Evolutionary conservation across 2,113 vertebrate genomes (phyloP).

Genomic region (Calidris pugnax): DNA sequence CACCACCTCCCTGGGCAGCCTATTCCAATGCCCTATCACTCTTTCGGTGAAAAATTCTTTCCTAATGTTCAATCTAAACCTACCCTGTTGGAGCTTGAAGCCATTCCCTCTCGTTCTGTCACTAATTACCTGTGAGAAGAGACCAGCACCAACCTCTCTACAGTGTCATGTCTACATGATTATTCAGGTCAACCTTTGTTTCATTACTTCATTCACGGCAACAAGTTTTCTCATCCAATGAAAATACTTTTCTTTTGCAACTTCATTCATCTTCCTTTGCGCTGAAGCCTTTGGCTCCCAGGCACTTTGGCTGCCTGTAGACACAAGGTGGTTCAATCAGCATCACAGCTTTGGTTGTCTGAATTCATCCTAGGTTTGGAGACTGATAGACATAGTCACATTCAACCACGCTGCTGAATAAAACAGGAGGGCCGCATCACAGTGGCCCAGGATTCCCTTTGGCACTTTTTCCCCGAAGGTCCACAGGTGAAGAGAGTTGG

Average conservation of each 20-base stretch:
- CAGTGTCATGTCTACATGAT: too few species aligned
- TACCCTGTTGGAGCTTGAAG: too few species aligned
- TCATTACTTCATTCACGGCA: neutral
- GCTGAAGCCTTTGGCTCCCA: neutral
- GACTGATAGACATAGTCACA: neutral
- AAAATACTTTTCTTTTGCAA: neutral
- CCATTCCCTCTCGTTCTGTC: too few species aligned
- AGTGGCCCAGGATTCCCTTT: neutral
- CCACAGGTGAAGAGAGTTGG: fast-evolving
- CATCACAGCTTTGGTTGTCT: neutral
- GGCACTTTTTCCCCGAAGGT: neutral
- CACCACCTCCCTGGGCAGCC: too few species aligned
- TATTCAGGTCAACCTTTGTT: neutral
- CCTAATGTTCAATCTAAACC: too few species aligned
- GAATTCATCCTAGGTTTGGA: neutral
- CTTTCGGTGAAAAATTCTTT: too few species aligned
- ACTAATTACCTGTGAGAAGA: too few species aligned
- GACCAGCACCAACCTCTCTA: too few species aligned
- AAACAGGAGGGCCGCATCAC: neutral
- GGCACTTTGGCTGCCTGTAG: neutral
- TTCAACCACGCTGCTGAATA: neutral
- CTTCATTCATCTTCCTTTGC: neutral
- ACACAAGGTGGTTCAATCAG: fast-evolving
- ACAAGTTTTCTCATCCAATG: neutral
- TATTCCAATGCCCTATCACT: too few species aligned